Conservation (phyloP, 1,140 invertebrate species). For the Druon quercuslanigerum region DNA sequence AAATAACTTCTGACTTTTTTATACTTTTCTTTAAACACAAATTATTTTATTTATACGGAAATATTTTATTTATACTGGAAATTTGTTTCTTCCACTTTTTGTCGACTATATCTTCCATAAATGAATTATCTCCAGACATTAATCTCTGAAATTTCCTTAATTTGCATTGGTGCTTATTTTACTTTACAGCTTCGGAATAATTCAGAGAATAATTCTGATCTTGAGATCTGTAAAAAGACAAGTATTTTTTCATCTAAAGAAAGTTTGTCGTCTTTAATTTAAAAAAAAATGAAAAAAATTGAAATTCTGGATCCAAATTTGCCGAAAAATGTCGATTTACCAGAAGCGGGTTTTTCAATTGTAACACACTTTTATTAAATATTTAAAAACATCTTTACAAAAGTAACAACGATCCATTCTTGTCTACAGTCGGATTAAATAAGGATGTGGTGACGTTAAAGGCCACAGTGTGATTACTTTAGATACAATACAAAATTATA, state of each 20-base stretch:
- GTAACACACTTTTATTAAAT: conserved; percentile 22
- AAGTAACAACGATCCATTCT: conserved; percentile 14
- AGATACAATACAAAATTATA: neutral
- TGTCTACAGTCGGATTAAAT: neutral
- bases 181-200: too few species aligned
- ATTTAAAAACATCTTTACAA: conserved; percentile 6
- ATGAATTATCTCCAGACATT: neutral
- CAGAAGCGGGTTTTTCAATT: too few species aligned
- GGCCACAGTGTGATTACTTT: neutral
- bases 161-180: too few species aligned
- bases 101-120: neutral
- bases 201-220: too few species aligned
- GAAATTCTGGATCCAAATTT: too few species aligned
- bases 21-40: neutral
- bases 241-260: conserved; percentile 20
- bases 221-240: neutral
- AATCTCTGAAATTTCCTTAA: too few species aligned
- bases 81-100: conserved; percentile 2
- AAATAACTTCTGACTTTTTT: neutral
- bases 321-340: too few species aligned
- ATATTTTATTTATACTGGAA: neutral
- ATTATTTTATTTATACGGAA: neutral
- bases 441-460: neutral
- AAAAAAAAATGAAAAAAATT: too few species aligned
- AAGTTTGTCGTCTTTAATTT: too few species aligned